Evolutionary conservation across 2,113 vertebrate genomes (phyloP).

Genomic region (Silurus meridionalis): DNA sequence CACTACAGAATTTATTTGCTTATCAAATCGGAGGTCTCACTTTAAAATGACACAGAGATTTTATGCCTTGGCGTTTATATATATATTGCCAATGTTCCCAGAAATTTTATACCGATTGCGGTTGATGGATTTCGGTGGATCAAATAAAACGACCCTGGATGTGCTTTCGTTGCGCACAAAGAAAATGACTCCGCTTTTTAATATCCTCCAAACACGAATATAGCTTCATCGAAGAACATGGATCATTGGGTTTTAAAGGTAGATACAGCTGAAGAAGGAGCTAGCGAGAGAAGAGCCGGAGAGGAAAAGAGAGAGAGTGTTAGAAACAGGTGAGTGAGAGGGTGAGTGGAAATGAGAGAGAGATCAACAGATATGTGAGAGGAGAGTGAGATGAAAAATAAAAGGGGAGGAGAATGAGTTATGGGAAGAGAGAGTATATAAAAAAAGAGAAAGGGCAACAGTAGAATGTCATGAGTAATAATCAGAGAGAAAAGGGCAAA

Average conservation of each 20-base stretch:
- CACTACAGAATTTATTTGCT: not conserved
- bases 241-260: constrained; percentile 1
- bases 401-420: not conserved
- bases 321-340: not conserved
- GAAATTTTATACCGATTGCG: not conserved
- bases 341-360: not conserved
- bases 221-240: not conserved
- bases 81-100: not conserved
- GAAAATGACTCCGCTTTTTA: constrained; percentile 7
- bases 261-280: not conserved
- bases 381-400: not conserved
- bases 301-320: not conserved
- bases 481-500: not conserved
- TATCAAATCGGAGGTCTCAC: not conserved
- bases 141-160: not conserved
- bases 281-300: not conserved
- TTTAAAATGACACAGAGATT: not conserved
- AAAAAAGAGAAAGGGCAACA: not conserved
- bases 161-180: not conserved
- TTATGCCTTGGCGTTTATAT: not conserved
- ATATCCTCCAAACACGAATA: constrained; percentile 3
- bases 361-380: not conserved
- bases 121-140: not conserved
- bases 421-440: not conserved
- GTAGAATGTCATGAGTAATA: not conserved